Base-by-base conservation (phyloP, 2,797 vertebrate species). In the Sciurus vulgaris region DNA sequence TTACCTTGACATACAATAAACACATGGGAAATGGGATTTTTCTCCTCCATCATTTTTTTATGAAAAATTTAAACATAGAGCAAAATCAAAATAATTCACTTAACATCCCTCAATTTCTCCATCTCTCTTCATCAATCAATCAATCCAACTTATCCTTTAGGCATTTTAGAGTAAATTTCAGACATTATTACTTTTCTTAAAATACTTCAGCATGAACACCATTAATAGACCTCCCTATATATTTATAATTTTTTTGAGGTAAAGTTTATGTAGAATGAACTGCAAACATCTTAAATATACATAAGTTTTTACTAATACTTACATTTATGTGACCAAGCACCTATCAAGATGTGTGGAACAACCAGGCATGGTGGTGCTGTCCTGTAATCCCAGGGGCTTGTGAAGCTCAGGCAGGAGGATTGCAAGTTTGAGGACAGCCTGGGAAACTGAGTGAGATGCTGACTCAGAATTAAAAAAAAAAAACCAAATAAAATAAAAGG, bases 1-100 rank as follows among this genome's bases (percentile, higher is more conserved):
- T 91, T 86, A 86, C 49, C n/a, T 86, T 91, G 59, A 79, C 49
- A 70, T 83, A 61, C 30, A 87, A 79, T 51, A 85, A 73, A 86
- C 28, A 70, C 2, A 65, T 51, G n/a, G 24, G 22, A 77, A 79
- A 85, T 93, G 49, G 13, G 7, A 56, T 85, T 72, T 86, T 59
- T 87, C 24, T 85, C 15, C 17, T 12, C 18, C 49, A 77, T 72
- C 15, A 67, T 83, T 89, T 77, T 73, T 26, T 86, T 91, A 65
- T 26, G 54, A 74, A 91, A 86, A 86, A 4, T 13, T 49, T 72
- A 79, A 72, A 20, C 30, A 59, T 77, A 59, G 33, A 90, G n/a
- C 56, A 93, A 81, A 72, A 77, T 28, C 81, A 78, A 91, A 95
- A 86, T 10, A 76, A 65, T 76, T 82, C 38, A 30, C 47, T 73